Conservation (phyloP, 2,888 invertebrate genomes). For the Brenthis ino region DNA sequence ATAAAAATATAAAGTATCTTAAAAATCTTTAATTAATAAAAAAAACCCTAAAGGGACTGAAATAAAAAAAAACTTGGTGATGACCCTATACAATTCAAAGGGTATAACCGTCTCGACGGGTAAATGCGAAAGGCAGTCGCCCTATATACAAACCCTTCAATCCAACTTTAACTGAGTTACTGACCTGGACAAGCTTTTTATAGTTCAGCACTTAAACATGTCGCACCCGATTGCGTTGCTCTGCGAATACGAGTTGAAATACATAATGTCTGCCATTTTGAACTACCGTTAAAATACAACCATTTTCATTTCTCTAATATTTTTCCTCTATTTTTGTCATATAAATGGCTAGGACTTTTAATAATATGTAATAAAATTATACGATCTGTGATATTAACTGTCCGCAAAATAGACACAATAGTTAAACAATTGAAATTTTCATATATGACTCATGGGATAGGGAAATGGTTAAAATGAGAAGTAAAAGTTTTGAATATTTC, state of each 20-base stretch:
- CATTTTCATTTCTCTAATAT: constrained; percentile 13
- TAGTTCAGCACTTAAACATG: constrained; percentile 61
- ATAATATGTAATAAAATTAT: background rate
- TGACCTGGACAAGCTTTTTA: constrained; percentile 67
- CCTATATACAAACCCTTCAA: constrained; percentile 58
- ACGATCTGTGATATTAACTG: no score
- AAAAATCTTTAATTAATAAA: no score
- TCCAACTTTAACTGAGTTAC: constrained; percentile 56
- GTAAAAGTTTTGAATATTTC: no score
- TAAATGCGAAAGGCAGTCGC: constrained; percentile 49
- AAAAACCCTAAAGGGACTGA: no score
- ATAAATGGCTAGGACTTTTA: background rate
- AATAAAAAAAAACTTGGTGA: background rate
- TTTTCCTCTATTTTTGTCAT: background rate
- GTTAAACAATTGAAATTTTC: no score
- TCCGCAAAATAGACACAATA: no score
- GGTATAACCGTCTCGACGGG: constrained; percentile 41
- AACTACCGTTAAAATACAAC: constrained; percentile 21
- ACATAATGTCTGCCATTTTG: constrained; percentile 21
- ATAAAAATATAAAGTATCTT: no score
- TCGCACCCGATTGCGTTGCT: constrained; percentile 41
- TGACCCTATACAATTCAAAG: constrained; percentile 28
- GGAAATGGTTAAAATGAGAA: no score
- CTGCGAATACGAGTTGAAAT: constrained; percentile 29
- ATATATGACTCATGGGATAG: no score